Base-by-base conservation (phyloP, 2,797 vertebrate genomes). In the Distichodus sexfasciatus region DNA sequence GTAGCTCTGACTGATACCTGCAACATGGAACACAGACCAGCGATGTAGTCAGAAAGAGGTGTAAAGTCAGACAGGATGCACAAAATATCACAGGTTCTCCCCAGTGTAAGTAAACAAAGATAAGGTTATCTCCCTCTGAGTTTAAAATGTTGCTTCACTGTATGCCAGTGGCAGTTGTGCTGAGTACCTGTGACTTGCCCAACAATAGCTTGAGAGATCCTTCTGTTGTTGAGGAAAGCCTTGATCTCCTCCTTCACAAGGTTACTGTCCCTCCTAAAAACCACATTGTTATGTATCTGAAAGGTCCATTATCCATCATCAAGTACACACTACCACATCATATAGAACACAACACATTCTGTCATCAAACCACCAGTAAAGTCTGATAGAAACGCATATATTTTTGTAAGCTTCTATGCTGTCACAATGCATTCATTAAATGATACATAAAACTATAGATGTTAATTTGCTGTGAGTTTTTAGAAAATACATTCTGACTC, bases 1-100 rank as follows among this genome's bases (percentile, higher is more conserved):
- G 83, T 93, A 93, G 75, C 92, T 93, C 84, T 93, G 92, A 83
- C 92, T 93, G 82, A 93, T 93, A 66, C 92, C 92, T 93, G 66
- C 3, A 74, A 23, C 23, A 55, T 10, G 9, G 14, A 21, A 23
- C 4, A 38, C 21, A 46, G 57, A 15, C 48, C 41, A 47, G 2
- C 2, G 44, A 51, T 8, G 0, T 31, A 46, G 44, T 4, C 4
- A 31, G 8, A 43, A 38, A 29, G 10, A 47, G 6, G 19, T 26
- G 21, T 36, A 44, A 33, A 63, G 3, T 33, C 9, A 33, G n/a
- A 60, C 3, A 4, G n/a, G 12, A 21, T 10, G 5, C 24, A 50
- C 62, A 70, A 26, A 21, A 64, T 29, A 14, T 2, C 7, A 53
- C 51, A 33, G 28, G 21, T 24, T 36, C 31, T 11, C 7, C 31